Conservation (phyloP, 2,113 vertebrate species). For the Addax nasomaculatus region DNA sequence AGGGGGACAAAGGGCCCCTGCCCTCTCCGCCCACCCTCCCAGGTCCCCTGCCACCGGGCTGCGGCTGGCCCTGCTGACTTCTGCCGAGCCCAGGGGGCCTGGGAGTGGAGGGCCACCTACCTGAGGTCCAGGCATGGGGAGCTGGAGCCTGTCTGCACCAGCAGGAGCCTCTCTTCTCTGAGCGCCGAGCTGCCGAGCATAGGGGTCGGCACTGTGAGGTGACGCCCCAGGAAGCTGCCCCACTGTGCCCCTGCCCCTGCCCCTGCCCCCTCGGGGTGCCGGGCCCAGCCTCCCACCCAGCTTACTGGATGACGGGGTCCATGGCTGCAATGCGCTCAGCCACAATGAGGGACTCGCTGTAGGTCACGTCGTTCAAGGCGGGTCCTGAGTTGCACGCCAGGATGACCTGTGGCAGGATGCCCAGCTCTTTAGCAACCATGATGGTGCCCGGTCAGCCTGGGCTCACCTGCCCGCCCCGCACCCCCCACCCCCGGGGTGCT, state of each 20-base stretch:
- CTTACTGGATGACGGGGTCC: constrained; percentile 92
- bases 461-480: rapidly evolving
- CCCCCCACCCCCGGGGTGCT: rapidly evolving
- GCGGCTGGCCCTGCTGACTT: rapidly evolving
- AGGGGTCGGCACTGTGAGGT: background rate
- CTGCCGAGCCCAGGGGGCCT: rapidly evolving
- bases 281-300: rapidly evolving
- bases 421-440: background rate
- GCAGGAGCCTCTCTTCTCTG: constrained; percentile 85
- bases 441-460: rapidly evolving
- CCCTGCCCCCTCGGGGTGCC: rapidly evolving
- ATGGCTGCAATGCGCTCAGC: constrained; percentile 91
- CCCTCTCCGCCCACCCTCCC: background rate
- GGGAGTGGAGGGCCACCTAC: constrained; percentile 66
- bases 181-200: constrained; percentile 82
- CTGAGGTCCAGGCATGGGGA: constrained; percentile 97
- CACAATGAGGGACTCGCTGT: constrained; percentile 92
- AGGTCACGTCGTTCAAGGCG: constrained; percentile 95
- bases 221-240: rapidly evolving
- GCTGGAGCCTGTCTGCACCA: constrained; percentile 95
- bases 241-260: rapidly evolving
- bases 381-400: constrained; percentile 97
- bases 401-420: constrained; percentile 85
- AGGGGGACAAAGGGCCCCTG: background rate
- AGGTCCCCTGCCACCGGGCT: background rate